phyloP scores from a whole-genome alignment of 2,113 vertebrate genomes.

The Charadrius vociferus region DNA sequence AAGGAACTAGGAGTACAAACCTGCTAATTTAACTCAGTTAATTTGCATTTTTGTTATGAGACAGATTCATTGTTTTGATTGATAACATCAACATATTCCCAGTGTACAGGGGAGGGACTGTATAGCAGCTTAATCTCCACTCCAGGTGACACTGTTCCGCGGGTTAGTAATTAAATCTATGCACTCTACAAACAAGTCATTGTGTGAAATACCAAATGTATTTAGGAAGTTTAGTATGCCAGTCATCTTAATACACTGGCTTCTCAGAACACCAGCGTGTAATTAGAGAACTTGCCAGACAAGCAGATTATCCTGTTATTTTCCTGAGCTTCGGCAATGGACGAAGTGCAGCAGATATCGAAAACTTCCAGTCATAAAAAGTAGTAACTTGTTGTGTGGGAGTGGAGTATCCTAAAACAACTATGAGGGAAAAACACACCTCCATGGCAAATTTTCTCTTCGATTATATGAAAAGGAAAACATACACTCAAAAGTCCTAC shows the following conservation, averaged over 20 bases:
- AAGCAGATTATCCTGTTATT: not conserved
- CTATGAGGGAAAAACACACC: not conserved
- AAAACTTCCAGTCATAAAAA: not conserved
- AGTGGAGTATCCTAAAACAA: not conserved
- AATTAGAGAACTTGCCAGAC: not conserved
- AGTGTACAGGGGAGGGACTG: not conserved
- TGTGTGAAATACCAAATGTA: not conserved
- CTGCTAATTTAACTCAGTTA: not conserved
- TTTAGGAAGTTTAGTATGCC: not conserved
- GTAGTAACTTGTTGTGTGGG: not conserved
- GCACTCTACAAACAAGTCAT: not conserved
- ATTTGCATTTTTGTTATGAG: conserved; percentile 7
- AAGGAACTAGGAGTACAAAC: not conserved
- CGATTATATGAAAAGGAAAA: not conserved
- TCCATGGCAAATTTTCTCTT: not conserved
- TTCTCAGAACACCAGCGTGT: not conserved
- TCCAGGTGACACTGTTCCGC: not conserved
- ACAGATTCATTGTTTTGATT: not conserved
- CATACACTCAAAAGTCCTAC: not conserved
- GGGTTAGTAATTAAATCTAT: conserved; percentile 3
- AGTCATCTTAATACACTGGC: not conserved
- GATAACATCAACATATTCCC: not conserved
- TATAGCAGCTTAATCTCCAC: not conserved
- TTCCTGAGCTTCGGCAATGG: not conserved
- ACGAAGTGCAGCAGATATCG: not conserved